Evolutionary conservation across 2,888 invertebrate genomes (phyloP).

Genomic region (Synanthedon andrenaeformis): DNA sequence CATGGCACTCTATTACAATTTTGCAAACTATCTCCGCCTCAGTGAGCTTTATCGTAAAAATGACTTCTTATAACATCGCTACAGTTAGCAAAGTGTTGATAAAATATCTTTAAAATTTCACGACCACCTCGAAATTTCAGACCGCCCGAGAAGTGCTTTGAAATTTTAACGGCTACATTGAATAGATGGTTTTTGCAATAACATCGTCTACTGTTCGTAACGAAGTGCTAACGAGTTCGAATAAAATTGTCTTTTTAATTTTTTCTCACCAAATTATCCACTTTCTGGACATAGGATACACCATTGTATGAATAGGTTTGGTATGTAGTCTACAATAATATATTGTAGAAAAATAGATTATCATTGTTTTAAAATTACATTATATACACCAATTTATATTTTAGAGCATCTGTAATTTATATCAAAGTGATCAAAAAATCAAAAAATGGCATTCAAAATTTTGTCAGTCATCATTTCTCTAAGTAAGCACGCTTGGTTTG

Average conservation of each 20-base stretch:
- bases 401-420: no score
- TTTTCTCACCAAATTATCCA: no score
- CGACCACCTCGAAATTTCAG: background rate
- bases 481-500: constrained; percentile 30
- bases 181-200: background rate
- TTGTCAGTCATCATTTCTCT: background rate
- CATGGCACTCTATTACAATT: no score
- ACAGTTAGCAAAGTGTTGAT: background rate
- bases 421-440: background rate
- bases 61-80: background rate
- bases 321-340: no score
- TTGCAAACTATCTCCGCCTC: no score
- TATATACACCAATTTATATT: no score
- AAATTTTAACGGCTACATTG: background rate
- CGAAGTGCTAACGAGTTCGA: background rate
- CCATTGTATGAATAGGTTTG: no score
- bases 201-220: background rate
- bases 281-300: no score
- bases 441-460: background rate
- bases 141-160: background rate
- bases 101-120: background rate
- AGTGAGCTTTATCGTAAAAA: no score
- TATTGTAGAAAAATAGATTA: no score
- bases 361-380: no score
- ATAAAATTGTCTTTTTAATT: no score